Conservation (phyloP, 2,797 vertebrate species). For the Chaenodraco wilsoni region DNA sequence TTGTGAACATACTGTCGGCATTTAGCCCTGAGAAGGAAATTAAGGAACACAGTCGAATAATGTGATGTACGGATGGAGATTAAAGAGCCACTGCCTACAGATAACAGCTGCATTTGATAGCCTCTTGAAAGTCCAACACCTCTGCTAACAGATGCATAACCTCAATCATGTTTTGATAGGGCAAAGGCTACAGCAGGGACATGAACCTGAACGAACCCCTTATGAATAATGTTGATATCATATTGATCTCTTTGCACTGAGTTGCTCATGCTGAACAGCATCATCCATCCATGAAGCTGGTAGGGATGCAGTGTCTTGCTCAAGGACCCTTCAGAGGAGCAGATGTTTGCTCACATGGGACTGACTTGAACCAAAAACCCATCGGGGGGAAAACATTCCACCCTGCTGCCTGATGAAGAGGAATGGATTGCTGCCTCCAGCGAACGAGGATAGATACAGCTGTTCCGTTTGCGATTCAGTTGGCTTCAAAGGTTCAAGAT, state of each 20-base stretch:
- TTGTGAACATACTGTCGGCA: not conserved
- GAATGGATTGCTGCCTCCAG: slow-evolving; percentile 50
- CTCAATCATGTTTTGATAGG: slow-evolving; percentile 15
- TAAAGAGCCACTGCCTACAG: slow-evolving; percentile 10
- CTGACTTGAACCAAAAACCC: slow-evolving; percentile 48
- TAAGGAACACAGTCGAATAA: slow-evolving; percentile 7
- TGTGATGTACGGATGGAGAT: slow-evolving; percentile 25
- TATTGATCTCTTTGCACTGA: slow-evolving; percentile 46
- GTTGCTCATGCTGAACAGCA: slow-evolving; percentile 28
- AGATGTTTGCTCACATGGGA: slow-evolving; percentile 65
- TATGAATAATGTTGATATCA: slow-evolving; percentile 39
- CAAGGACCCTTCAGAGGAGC: slow-evolving; percentile 63
- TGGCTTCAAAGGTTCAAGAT: slow-evolving; percentile 57
- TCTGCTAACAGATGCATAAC: slow-evolving; percentile 18
- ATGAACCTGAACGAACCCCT: slow-evolving; percentile 33
- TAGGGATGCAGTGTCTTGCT: slow-evolving; percentile 48
- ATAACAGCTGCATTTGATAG: slow-evolving; percentile 41
- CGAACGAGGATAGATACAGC: slow-evolving; percentile 48
- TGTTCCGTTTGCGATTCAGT: slow-evolving; percentile 53
- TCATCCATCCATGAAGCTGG: slow-evolving; percentile 37
- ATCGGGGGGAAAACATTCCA: slow-evolving; percentile 55
- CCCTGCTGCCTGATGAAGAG: slow-evolving; percentile 64
- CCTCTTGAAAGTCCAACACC: slow-evolving; percentile 22
- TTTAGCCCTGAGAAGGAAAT: slow-evolving; percentile 10
- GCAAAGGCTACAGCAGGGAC: slow-evolving; percentile 45